These are phyloP conservation scores for Mus minutoides DNA, from an alignment of 2,797 vertebrate genomes.

Conservation along the genomic window DNA sequence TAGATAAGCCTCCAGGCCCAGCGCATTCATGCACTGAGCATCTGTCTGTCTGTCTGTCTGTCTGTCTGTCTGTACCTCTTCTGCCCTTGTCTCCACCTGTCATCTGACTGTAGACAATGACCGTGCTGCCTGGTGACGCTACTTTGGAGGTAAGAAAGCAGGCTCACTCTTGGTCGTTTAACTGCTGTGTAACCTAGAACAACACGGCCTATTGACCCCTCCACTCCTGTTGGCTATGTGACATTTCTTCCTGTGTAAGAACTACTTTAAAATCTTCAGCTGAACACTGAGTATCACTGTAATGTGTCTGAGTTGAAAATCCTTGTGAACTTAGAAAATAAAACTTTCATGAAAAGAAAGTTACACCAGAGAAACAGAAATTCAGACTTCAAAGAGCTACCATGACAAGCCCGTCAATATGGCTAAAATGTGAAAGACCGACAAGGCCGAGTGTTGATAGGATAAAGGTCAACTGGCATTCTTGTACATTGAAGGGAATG, in stretches of 20 bases:
- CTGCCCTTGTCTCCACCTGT: background rate
- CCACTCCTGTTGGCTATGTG: background rate
- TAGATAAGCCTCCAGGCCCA: background rate
- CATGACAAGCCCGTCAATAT: background rate
- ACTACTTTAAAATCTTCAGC: constrained; percentile 4
- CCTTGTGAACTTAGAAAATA: background rate
- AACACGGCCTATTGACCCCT: background rate
- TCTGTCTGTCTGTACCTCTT: background rate
- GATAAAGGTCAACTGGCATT: background rate
- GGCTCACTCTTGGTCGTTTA: background rate
- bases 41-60: too few species aligned
- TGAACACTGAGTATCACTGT: background rate
- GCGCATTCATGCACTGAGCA: background rate
- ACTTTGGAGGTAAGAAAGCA: background rate
- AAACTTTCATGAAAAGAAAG: background rate
- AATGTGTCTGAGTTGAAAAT: background rate
- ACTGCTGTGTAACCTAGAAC: background rate
- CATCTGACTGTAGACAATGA: background rate
- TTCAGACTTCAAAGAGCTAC: background rate
- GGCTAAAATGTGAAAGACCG: background rate
- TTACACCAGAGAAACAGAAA: constrained; percentile 19
- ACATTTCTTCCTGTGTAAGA: background rate
- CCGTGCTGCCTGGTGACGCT: background rate
- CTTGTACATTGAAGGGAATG: background rate
- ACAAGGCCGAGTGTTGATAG: background rate